A percentile compares a stretch with the other conserved stretches of the same genome.
phyloP scores from a whole-genome alignment of 2,797 vertebrate species.

The Chanos chanos region DNA sequence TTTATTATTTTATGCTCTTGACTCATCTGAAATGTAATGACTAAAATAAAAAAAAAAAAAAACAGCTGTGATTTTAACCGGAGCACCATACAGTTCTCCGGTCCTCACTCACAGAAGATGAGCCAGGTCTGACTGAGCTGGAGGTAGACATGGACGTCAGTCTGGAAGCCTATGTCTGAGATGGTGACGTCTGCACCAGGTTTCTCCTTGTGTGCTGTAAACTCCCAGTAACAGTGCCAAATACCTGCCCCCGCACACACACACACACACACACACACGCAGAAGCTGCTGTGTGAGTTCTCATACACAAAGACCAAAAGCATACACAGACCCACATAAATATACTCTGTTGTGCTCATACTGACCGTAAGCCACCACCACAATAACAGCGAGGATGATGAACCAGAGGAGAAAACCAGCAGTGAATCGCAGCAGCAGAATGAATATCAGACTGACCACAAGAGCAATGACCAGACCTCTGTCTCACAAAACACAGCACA shows the following conservation, averaged over 20 bases:
- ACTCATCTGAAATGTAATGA: no score
- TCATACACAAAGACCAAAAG: not conserved
- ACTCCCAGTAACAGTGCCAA: conserved; percentile 79
- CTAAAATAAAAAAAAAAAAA: no score
- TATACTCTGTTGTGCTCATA: not conserved
- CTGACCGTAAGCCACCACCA: conserved; percentile 84
- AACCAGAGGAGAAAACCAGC: conserved; percentile 84
- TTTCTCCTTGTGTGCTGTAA: conserved; percentile 63
- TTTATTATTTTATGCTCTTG: no score
- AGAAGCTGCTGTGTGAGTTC: not conserved
- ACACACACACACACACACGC: not conserved
- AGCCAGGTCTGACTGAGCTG: conserved; percentile 88
- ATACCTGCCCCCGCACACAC: conserved; percentile 67
- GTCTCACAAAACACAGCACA: conserved; percentile 18
- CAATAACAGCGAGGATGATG: conserved; percentile 77
- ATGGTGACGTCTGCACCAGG: conserved; percentile 74
- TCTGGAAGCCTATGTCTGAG: conserved; percentile 80
- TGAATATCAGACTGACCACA: conserved; percentile 81
- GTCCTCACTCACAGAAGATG: conserved; percentile 79
- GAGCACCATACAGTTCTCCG: no score
- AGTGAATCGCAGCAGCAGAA: conserved; percentile 83
- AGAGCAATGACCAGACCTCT: conserved; percentile 84
- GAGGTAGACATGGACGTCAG: conserved; percentile 80
- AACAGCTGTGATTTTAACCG: no score
- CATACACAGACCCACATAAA: not conserved